phyloP scores from a whole-genome alignment of 2,888 invertebrate species.

The Drosophila colorata region DNA sequence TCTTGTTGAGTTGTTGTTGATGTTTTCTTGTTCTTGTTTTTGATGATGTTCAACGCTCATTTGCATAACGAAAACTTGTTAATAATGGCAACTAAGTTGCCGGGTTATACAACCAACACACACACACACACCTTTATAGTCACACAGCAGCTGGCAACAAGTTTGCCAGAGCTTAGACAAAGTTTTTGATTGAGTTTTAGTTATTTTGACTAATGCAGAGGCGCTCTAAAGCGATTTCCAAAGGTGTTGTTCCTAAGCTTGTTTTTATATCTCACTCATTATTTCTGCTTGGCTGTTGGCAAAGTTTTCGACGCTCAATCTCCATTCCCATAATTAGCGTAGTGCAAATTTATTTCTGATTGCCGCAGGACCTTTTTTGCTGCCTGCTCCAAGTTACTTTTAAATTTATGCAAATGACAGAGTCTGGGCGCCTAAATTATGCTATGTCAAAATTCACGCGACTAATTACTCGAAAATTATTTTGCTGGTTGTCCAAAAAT shows the following conservation, averaged over 20 bases:
- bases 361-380: slow-evolving; percentile 20
- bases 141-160: slow-evolving; percentile 41
- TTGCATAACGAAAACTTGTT: slow-evolving; percentile 55
- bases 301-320: slow-evolving; percentile 51
- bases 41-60: slow-evolving; percentile 38
- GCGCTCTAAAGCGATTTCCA: slow-evolving; percentile 22
- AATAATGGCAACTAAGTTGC: slow-evolving; percentile 57
- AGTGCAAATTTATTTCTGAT: slow-evolving; percentile 23
- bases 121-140: slow-evolving; percentile 1
- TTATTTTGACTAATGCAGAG: slow-evolving; percentile 31
- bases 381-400: slow-evolving; percentile 6
- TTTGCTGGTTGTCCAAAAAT: slow-evolving; percentile 26
- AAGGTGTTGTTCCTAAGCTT: slow-evolving; percentile 45
- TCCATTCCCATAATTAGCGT: slow-evolving; percentile 47
- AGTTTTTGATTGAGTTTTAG: slow-evolving; percentile 56
- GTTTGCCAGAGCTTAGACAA: slow-evolving; percentile 47
- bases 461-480: slow-evolving; percentile 51
- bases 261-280: slow-evolving; percentile 39
- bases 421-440: slow-evolving; percentile 7
- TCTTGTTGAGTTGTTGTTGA: slow-evolving; percentile 8
- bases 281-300: slow-evolving; percentile 19
- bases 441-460: slow-evolving; percentile 32
- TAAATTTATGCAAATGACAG: slow-evolving; percentile 44
- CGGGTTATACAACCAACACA: slow-evolving; percentile 25
- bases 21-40: slow-evolving; percentile 17